Evolutionary conservation across 2,797 vertebrate genomes (phyloP).

Genomic region (Furcifer pardalis): DNA sequence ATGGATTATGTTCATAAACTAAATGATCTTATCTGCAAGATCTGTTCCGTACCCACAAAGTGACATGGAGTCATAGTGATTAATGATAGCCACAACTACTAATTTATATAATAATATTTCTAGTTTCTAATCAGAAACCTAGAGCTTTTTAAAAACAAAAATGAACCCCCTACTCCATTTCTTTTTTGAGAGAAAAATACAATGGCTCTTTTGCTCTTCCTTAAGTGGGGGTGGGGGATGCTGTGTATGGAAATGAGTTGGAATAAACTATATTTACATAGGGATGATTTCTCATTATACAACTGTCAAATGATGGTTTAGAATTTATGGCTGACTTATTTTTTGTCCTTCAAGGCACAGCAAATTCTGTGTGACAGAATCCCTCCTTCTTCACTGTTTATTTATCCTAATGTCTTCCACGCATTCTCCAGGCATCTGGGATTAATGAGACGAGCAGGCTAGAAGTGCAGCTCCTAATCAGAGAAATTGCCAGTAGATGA

Average conservation of each 20-base stretch:
- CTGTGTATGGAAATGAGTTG: neutral
- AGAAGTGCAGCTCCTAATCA: neutral
- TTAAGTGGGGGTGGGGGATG: neutral
- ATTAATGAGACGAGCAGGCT: constrained; percentile 15
- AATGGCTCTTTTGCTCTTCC: neutral
- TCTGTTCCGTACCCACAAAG: neutral
- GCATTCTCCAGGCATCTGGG: constrained; percentile 2
- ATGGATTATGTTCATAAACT: no score
- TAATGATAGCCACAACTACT: neutral
- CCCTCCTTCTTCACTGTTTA: no score
- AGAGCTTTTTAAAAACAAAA: neutral
- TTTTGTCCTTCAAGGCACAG: constrained; percentile 4
- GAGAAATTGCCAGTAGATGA: constrained; percentile 22
- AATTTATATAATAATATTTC: neutral
- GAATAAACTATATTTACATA: neutral
- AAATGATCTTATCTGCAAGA: neutral
- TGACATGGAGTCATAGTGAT: neutral
- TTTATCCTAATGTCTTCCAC: neutral
- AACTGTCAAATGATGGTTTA: constrained; percentile 10
- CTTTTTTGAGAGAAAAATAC: neutral
- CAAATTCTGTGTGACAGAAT: constrained; percentile 12
- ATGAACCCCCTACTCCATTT: neutral
- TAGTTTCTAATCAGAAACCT: no score
- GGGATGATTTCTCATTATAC: neutral
- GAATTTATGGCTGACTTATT: constrained; percentile 3